These are phyloP conservation scores for Ericerus pela DNA, from an alignment of 1,140 invertebrate species.

Conservation along the genomic window DNA sequence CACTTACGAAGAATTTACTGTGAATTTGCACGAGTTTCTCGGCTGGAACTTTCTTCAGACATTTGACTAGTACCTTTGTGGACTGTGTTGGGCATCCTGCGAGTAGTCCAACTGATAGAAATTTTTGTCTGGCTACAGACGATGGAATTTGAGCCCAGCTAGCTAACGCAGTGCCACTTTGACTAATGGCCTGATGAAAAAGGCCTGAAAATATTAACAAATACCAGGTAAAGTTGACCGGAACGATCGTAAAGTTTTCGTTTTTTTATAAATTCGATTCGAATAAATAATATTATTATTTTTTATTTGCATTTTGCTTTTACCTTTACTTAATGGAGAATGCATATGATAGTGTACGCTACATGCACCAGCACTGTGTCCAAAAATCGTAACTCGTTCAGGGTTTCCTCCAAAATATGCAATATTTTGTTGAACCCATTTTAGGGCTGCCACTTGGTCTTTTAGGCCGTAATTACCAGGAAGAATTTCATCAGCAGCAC, in stretches of 20 bases:
- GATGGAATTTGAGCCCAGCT: conserved; percentile 34
- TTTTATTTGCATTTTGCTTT: conserved; percentile 32
- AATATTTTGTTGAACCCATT: conserved; percentile 76
- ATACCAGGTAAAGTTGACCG: no score
- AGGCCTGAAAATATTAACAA: conserved; percentile 32
- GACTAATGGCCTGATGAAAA: conserved; percentile 44
- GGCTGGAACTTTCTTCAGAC: not conserved
- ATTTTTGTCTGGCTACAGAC: conserved; percentile 12
- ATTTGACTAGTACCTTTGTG: not conserved
- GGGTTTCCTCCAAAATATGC: conserved; percentile 70
- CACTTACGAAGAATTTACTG: not conserved
- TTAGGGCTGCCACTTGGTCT: conserved; percentile 74
- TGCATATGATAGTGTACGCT: conserved; percentile 55
- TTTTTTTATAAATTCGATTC: no score
- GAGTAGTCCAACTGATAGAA: conserved; percentile 31
- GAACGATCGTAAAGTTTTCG: no score
- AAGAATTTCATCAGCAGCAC: not conserved
- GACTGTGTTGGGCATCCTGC: conserved; percentile 37
- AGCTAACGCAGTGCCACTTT: conserved; percentile 48
- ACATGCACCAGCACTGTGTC: conserved; percentile 62
- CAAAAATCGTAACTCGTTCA: conserved; percentile 70
- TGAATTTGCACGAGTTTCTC: not conserved
- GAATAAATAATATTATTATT: no score
- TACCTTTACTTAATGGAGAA: conserved; percentile 45
- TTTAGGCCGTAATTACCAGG: conserved; percentile 82